Conservation (phyloP, 2,113 vertebrate genomes). For the Sylvietta virens region DNA sequence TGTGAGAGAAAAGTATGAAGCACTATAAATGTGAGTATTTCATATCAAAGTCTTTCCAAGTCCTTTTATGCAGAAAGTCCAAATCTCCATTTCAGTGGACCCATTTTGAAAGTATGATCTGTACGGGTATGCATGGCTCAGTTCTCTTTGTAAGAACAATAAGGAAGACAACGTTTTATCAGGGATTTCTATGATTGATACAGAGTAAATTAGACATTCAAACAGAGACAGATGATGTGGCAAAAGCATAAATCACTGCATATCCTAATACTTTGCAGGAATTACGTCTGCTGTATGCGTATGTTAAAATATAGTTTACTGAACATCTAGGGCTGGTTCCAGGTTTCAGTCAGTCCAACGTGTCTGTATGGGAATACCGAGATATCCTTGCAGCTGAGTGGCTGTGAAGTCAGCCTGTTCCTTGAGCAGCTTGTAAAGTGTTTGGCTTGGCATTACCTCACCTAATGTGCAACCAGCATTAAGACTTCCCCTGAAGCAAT, state of each 20-base stretch:
- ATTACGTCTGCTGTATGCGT: background rate
- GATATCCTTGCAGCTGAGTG: background rate
- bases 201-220: background rate
- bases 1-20: background rate
- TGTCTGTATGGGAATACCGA: background rate
- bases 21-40: background rate
- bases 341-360: background rate
- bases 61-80: background rate
- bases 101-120: background rate
- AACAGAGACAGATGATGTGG: background rate
- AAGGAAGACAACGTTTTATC: background rate
- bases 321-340: background rate
- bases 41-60: background rate
- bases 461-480: background rate
- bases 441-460: slow-evolving; percentile 54
- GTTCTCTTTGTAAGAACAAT: background rate
- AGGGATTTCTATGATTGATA: background rate
- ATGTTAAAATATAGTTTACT: background rate
- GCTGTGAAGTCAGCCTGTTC: slow-evolving; percentile 14
- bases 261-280: background rate
- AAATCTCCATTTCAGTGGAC: background rate
- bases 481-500: slow-evolving; percentile 44
- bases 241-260: background rate
- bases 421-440: slow-evolving; percentile 16
- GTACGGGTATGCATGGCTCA: background rate